These are phyloP conservation scores for Drosophila rufa DNA, from an alignment of 1,140 invertebrate genomes.

Conservation along the genomic window DNA sequence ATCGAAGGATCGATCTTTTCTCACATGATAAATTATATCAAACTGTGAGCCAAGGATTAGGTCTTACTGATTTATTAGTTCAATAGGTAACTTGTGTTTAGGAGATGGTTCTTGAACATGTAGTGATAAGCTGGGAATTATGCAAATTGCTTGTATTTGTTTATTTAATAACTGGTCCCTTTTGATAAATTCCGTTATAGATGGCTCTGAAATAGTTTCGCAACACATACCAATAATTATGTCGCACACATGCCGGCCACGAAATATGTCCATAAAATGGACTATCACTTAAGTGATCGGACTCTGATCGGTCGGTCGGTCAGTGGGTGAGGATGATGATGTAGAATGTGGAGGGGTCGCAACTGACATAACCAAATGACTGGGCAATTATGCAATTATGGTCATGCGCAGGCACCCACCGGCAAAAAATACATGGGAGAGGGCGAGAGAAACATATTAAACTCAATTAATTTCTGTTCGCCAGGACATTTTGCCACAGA, in stretches of 20 bases:
- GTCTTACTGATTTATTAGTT: slow-evolving; percentile 27
- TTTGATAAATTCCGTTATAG: slow-evolving; percentile 69
- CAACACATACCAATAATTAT: slow-evolving; percentile 74
- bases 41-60: slow-evolving; percentile 9
- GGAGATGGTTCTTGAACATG: not conserved
- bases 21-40: slow-evolving; percentile 47
- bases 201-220: slow-evolving; percentile 44
- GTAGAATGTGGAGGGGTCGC: slow-evolving; percentile 46
- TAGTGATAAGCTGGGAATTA: not conserved
- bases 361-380: slow-evolving; percentile 73
- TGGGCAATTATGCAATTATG: slow-evolving; percentile 78
- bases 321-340: slow-evolving; percentile 15
- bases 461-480: slow-evolving; percentile 63
- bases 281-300: slow-evolving; percentile 75
- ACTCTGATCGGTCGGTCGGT: slow-evolving; percentile 4
- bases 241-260: slow-evolving; percentile 68
- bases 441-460: slow-evolving; percentile 50
- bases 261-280: slow-evolving; percentile 78
- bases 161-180: slow-evolving; percentile 9
- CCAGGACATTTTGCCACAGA: slow-evolving; percentile 45
- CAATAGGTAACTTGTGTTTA: not conserved
- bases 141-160: not conserved
- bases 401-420: slow-evolving; percentile 58
- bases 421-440: slow-evolving; percentile 16
- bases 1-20: slow-evolving; percentile 48